Base-by-base conservation (phyloP, 2,113 vertebrate genomes). In the Philantomba maxwellii region DNA sequence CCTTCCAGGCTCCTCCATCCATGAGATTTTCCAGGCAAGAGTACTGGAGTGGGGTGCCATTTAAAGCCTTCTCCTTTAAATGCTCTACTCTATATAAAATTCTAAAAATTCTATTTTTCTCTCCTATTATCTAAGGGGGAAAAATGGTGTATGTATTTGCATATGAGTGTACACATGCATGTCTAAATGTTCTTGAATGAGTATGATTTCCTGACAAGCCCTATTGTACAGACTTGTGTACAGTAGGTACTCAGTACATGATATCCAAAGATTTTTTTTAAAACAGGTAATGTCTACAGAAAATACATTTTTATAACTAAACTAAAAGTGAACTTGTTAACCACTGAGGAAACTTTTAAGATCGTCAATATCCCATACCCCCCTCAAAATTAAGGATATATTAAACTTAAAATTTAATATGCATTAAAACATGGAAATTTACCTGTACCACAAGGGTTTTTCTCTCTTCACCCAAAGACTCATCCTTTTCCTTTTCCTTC, bases 401-500 rank as follows among this genome's bases (percentile, higher is more conserved):
- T n/a, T 94, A 89, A 62, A 92, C 92, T 93, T 90, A 75, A 93
- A 84, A n/a, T 51, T 92, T 85, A 43, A 82, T 82, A 82, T 19
- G 15, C 30, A 64, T 90, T 80, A 78, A 94, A 89, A 93, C 14
- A 86, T 55, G 14, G 66, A 13, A 25, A 98, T 97, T 96, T 96
- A 99, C 98, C 99, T 99, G 98, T 28, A 98, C 58, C 78, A 87
- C 88, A 86, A 98, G 83, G 2, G 82, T 94, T 94, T 97, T 99
- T 98, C 97, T 99, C 95, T 98, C 98, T 94, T 99, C 98, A 7
- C 87, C 90, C 82, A 94, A 84, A 57, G 77, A 51, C 49, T 99
- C 97, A 10, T 98, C 98, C 97, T 98, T 99, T 87, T 99, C 98
- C 57, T 97, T 98, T 89, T 99, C 98, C 70, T 97, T 99, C 97